Evolutionary conservation across 2,113 vertebrate genomes (phyloP), one percentile per base, ranked within the genome.

Genomic region (Carassius auratus): DNA sequence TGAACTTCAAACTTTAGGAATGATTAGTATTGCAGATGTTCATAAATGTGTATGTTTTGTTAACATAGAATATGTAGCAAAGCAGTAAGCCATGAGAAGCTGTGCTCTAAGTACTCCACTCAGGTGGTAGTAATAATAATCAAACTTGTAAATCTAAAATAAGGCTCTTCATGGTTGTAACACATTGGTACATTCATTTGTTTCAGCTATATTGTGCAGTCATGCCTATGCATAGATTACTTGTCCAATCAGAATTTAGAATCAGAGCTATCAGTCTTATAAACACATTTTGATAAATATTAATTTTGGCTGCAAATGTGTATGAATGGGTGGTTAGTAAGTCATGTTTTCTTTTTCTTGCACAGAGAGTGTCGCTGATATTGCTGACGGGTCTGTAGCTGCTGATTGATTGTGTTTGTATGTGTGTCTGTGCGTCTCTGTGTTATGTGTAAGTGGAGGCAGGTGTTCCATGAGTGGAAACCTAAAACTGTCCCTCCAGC

Each of bases 401-500:
- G 68, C 8, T 84, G 80, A 77, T 52, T 71, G 68, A 74, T 73
- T 84, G n/a, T 45, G 62, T 77, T 62, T 55, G 23, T 66, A n/a
- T 83, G 74, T 48, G 45, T 71, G 48, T 55, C 8, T 64, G 8
- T 76, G 71, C 26, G 78, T 13, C 23, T 45, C 19, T 76, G 57
- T 64, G 23, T 55, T 14, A 26, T 69, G 50, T 78, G 61, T 83
- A 76, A 85, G 38, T 73, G 64, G 81, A 79, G 26, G 55, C 84
- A 85, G 79, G 33, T 81, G 79, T 82, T 87, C 62, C 73, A 38
- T 64, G 73, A 85, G 36, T 50, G 68, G 84, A 88, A 88, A 88
- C 74, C 64, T 79, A 30, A 88, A 62, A 74, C 79, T 81, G 42
- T 79, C 3, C 23, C 23, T 64, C 61, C 10, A 52, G 42, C 71